Conservation (phyloP, 2,888 invertebrate species). For the Latrodectus hesperus region DNA sequence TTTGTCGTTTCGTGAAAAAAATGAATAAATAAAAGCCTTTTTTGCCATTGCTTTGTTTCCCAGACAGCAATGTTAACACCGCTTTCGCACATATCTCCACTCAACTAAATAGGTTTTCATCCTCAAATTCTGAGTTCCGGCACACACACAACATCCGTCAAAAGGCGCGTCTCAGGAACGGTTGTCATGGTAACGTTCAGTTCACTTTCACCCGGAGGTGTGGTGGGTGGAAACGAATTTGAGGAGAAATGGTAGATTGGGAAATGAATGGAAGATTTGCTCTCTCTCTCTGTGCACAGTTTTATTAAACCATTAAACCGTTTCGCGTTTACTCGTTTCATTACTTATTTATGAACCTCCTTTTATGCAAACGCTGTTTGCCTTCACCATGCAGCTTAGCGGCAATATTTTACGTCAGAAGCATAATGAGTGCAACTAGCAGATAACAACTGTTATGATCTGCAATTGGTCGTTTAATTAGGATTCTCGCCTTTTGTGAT, state of each 20-base stretch:
- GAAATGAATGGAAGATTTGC: background rate
- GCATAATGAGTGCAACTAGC: background rate
- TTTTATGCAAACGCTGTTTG: background rate
- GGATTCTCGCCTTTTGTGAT: background rate
- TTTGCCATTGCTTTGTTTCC: no score
- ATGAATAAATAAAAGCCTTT: no score
- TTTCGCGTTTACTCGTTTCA: background rate
- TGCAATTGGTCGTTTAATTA: background rate
- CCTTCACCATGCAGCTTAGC: background rate
- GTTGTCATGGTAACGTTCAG: constrained; percentile 22
- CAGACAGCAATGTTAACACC: background rate
- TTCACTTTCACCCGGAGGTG: constrained; percentile 5
- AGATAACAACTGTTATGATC: background rate
- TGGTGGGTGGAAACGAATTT: background rate
- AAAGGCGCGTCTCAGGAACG: constrained; percentile 36
- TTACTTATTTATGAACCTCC: background rate
- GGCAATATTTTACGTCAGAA: background rate
- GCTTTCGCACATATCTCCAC: background rate
- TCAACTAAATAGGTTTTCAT: constrained; percentile 3
- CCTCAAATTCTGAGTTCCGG: constrained; percentile 11
- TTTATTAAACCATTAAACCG: background rate
- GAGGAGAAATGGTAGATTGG: background rate
- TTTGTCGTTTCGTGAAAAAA: no score
- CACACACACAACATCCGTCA: constrained; percentile 31
- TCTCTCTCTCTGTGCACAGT: background rate